phyloP scores from a whole-genome alignment of 1,140 invertebrate species.

The Formica selysi region DNA sequence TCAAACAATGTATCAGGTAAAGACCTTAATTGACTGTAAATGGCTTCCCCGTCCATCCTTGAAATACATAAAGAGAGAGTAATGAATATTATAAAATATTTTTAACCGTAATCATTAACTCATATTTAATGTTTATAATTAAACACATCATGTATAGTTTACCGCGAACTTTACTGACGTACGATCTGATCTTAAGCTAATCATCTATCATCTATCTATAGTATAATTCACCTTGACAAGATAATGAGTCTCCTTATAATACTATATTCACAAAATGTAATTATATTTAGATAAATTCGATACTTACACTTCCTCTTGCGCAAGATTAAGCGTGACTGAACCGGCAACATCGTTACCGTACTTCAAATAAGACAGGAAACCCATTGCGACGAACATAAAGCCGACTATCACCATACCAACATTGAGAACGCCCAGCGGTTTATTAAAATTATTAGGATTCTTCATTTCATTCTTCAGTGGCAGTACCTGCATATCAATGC shows the following conservation, averaged over 20 bases:
- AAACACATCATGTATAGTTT: not conserved
- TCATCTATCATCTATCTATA: not conserved
- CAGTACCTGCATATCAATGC: slow-evolving; percentile 88
- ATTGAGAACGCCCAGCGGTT: slow-evolving; percentile 93
- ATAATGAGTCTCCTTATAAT: not conserved
- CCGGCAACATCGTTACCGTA: slow-evolving; percentile 91
- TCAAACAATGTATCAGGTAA: slow-evolving; percentile 61
- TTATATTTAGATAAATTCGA: not conserved
- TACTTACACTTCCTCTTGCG: slow-evolving; percentile 87
- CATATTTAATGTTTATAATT: not conserved
- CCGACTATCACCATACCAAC: slow-evolving; percentile 93
- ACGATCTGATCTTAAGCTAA: not conserved
- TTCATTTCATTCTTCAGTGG: slow-evolving; percentile 97
- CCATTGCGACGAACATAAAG: slow-evolving; percentile 91
- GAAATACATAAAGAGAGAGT: slow-evolving; percentile 63
- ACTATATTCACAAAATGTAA: not conserved
- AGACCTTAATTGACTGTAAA: slow-evolving; percentile 67
- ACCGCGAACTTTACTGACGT: not conserved
- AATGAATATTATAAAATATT: slow-evolving; percentile 65
- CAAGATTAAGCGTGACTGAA: slow-evolving; percentile 92
- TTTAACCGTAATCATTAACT: not conserved
- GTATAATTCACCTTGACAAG: too few relatives aligned
- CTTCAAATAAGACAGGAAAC: slow-evolving; percentile 94
- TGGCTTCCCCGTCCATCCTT: slow-evolving; percentile 69
- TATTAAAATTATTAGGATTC: slow-evolving; percentile 92